Percentiles rank a stretch among this genome's conserved stretches.
Conservation (phyloP, 2,888 invertebrate species). For the Acholoe squamosa region DNA sequence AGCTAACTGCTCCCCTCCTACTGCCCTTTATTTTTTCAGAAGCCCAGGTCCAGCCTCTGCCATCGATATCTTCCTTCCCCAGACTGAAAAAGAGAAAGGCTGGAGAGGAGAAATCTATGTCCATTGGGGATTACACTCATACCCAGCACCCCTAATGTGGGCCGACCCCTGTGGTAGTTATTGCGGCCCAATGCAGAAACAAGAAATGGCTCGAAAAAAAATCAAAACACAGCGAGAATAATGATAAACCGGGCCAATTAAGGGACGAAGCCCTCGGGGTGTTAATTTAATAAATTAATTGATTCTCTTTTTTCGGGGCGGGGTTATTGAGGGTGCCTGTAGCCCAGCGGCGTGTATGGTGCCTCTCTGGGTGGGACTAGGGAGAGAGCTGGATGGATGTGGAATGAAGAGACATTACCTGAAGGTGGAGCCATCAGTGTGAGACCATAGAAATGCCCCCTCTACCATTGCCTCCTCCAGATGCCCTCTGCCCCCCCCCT, state of each 20-base stretch:
- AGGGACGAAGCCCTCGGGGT: background rate
- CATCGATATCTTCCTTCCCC: constrained; percentile 2
- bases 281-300: constrained; percentile 55
- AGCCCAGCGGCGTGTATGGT: background rate
- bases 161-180: background rate
- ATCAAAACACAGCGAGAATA: constrained; percentile 48
- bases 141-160: background rate
- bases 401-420: background rate
- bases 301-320: constrained; percentile 20
- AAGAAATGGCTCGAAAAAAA: constrained; percentile 57
- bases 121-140: background rate
- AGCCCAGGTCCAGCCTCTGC: background rate
- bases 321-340: background rate
- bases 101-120: constrained; percentile 3
- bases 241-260: constrained; percentile 30
- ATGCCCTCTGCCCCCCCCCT: background rate
- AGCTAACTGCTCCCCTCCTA: background rate
- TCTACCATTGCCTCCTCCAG: background rate
- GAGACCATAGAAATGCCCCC: background rate
- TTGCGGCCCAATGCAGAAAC: constrained; percentile 48
- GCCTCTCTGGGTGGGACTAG: background rate
- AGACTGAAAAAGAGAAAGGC: constrained; percentile 2
- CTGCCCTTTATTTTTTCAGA: background rate
- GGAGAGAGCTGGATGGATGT: background rate
- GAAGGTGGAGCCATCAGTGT: background rate